Base-by-base conservation (phyloP, 2,888 invertebrate genomes). In the Troides oblongomaculatus region DNA sequence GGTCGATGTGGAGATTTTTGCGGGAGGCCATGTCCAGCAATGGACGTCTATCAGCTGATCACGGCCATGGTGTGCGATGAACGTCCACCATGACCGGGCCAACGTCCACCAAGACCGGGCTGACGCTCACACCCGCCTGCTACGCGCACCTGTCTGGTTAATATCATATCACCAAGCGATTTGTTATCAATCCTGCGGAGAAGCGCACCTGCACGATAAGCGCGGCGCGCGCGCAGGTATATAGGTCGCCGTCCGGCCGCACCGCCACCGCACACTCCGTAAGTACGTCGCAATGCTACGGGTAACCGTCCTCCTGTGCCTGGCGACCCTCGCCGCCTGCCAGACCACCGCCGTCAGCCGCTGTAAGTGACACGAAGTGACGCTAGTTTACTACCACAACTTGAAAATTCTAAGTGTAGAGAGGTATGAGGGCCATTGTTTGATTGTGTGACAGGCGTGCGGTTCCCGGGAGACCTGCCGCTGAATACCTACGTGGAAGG, bases 401-500 rank as follows among this genome's bases (percentile, higher is more conserved):
- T 39, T 39, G 10, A 39, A 39, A 4, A 39, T 1, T 30, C 0
- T 30, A 30, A 30, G 30, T 30, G 30, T 30, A 30, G 30, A 5
- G 30, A 30, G 30, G 4, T 5, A 30, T 30, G 30, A 5, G 30
- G 5, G 30, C 2, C 30, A 30, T 30, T 30, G 30, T 30, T 30
- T 30, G 30, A 4, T 30, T 30, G 30, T 30, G 30, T 14, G 17
- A 1, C 62, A 70, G 70, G 70, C 36, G 21, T 43, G 18, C n/a
- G 12, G 12, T 7, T 60, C 56, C 56, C 70, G 0, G 82, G 77
- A 0, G 73, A 69, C 0, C 70, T 81, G 1, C 86, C 86, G 0
- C 63, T 82, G 7, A 80, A 83, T 74, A 72, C 77, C 10, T 68
- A 81, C 66, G 73, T 87, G 10, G 74, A 69, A 2, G 81, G 80